Base-by-base conservation (phyloP, 1,140 invertebrate species). In the Belonocnema kinseyi region DNA sequence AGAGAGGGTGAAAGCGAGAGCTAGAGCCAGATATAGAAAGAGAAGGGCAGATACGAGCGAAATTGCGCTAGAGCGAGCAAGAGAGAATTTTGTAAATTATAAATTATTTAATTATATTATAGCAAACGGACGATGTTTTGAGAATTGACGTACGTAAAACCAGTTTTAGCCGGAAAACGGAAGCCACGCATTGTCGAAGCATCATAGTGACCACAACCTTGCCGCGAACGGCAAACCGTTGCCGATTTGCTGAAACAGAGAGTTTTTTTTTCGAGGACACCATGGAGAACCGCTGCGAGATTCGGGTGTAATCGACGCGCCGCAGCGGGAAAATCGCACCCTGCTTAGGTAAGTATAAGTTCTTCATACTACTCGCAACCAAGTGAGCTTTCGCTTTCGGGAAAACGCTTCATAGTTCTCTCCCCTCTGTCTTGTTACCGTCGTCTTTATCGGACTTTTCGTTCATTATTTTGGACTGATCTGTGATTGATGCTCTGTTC, bases 331-430 rank as follows among this genome's bases (percentile, higher is more conserved):
- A 82, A 81, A 77, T 79, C 52, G 54, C 80, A 82, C 75, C 79
- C 82, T 83, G 80, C 81, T 86, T 82, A 89, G 88, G 88, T 90
- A 89, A 90, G 88, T 90, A 90, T 86, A 86, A 84, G 86, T 89
- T 85, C 84, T 85, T 88, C 85, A 84, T 87, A 71, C 61, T 86
- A 80, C 84, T 88, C 83, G 85, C 85, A 78, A 83, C 78, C 78
- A 73, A 10, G 58, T 61, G 56, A 53, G 51, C 66, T 61, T 33
- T 50, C 33, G 21, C 54, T 40, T 74, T 74, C 51, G 50, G 50
- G 74, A 54, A 77, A 76, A 71, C 72, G 40, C 56, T 75, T 33
- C 16, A 71, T 56, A 56, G 21, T 70, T 33, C 14, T 19, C 21
- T 11, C 40, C 50, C 52, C 54, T 74, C 73, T 19, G 72, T 76